Evolutionary conservation across 2,797 vertebrate genomes (phyloP), one percentile per base, ranked within the genome.

Genomic region (Tiaroga cobitis): DNA sequence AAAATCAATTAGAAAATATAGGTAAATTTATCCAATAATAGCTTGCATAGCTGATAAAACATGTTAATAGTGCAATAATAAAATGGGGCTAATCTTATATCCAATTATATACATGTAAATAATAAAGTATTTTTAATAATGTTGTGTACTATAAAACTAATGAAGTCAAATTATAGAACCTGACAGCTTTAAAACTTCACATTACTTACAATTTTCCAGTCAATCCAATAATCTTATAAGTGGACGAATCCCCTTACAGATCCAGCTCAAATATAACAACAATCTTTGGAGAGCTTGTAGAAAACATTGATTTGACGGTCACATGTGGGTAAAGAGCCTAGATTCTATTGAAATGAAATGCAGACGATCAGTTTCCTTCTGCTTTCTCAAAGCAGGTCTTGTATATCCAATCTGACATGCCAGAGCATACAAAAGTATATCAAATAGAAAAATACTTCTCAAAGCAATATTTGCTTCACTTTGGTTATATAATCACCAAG

Each of bases 11-110:
- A 79, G 65, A 88, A 88, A 87, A 88, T 81, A 86, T 75, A 87
- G 65, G 83, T 81, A 68, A 85, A 87, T 85, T 87, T 89, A 84
- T 85, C 83, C 87, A 85, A 90, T 86, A 90, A 90, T 83, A 89
- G 78, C 87, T 92, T 93, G 92, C 92, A 93, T 93, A 93, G 92
- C 82, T 90, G 89, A 88, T 82, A 89, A 87, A 81, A 85, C 49
- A 54, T 86, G 88, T 90, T 88, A 89, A 91, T 90, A 93, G 92
- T 93, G 92, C 92, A 93, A 92, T 85, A 88, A 87, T 85, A 78
- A 84, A 88, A 85, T 63, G 73, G 88, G 85, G 81, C 78, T 86
- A 89, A 81, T 85, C 59, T 72, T 87, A 88, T 89, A 77, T 88
- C 87, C 88, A 89, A 84, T 87, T 88, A 89, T 90, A 88, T 90